A percentile compares a stretch with the other conserved stretches of the same genome.
Evolutionary conservation across 2,113 vertebrate species (phyloP).

Genomic region (Xiphophorus couchianus): DNA sequence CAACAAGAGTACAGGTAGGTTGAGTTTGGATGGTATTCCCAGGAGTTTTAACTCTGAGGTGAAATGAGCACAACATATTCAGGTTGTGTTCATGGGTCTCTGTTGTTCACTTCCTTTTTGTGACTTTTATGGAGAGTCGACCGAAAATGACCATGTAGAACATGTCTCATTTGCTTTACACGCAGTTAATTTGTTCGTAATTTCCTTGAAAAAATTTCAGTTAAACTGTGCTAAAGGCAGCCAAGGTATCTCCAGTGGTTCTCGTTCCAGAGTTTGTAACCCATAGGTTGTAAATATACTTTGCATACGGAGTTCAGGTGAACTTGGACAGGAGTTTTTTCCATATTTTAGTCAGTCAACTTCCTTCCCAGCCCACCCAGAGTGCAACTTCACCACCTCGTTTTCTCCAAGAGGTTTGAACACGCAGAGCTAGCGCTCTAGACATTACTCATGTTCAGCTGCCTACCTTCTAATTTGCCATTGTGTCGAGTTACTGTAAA

Average conservation of each 20-base stretch:
- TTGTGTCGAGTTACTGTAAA: conserved; percentile 46
- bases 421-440: neutral
- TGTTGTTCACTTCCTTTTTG: neutral
- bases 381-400: neutral
- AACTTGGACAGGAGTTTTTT: too few relatives aligned
- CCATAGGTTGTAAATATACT: neutral
- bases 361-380: conserved; percentile 5
- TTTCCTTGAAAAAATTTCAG: neutral
- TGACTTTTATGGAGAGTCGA: neutral
- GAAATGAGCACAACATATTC: too few relatives aligned
- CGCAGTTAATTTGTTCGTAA: neutral
- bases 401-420: neutral
- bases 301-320: too few relatives aligned
- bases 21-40: neutral
- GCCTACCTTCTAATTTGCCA: conserved; percentile 18
- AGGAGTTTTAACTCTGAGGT: neutral
- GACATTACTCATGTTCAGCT: conserved; percentile 4
- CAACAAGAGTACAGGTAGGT: neutral
- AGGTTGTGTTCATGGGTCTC: too few relatives aligned
- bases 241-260: neutral
- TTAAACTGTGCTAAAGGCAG: neutral
- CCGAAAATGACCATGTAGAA: neutral
- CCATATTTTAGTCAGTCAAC: neutral
- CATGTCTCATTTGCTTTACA: neutral
- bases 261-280: neutral